phyloP scores from a whole-genome alignment of 2,113 vertebrate genomes.

The Sisor rabdophorus region DNA sequence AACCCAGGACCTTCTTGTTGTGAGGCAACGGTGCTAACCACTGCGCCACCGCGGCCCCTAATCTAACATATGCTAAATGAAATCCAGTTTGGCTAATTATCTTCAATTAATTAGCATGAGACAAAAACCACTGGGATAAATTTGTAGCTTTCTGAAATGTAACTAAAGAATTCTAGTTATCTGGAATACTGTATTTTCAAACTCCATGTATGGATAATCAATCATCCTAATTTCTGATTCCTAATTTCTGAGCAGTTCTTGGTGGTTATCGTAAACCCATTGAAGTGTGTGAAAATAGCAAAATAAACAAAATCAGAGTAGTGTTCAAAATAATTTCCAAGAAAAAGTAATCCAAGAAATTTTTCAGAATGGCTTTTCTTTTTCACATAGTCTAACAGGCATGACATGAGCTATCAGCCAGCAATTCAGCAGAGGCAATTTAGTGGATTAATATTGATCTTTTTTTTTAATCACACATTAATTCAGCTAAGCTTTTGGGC shows the following conservation, averaged over 20 bases:
- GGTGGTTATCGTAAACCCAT: neutral
- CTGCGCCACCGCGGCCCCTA: too few species aligned
- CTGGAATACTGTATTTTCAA: constrained; percentile 45
- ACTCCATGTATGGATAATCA: constrained; percentile 17
- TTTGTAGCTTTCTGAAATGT: constrained; percentile 69
- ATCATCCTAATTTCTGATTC: constrained; percentile 1
- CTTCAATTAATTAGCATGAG: constrained; percentile 71
- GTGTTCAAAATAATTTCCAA: constrained; percentile 23
- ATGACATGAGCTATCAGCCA: constrained; percentile 39
- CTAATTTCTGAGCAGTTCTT: neutral
- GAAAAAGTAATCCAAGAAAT: constrained; percentile 30
- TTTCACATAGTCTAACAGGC: neutral
- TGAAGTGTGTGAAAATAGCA: neutral
- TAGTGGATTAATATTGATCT: constrained; percentile 46
- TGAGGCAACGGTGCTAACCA: too few species aligned
- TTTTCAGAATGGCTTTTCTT: constrained; percentile 27
- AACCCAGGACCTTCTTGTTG: too few species aligned
- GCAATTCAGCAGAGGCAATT: constrained; percentile 45
- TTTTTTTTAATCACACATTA: constrained; percentile 53
- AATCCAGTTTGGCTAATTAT: constrained; percentile 74
- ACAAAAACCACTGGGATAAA: constrained; percentile 71
- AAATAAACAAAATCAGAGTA: neutral
- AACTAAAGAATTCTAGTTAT: constrained; percentile 68
- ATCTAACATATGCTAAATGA: neutral
- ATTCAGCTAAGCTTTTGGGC: constrained; percentile 43